Percentiles rank a stretch among this genome's conserved stretches.
Evolutionary conservation across 2,888 invertebrate genomes (phyloP).

Genomic region (Aporophyla lueneburgensis): DNA sequence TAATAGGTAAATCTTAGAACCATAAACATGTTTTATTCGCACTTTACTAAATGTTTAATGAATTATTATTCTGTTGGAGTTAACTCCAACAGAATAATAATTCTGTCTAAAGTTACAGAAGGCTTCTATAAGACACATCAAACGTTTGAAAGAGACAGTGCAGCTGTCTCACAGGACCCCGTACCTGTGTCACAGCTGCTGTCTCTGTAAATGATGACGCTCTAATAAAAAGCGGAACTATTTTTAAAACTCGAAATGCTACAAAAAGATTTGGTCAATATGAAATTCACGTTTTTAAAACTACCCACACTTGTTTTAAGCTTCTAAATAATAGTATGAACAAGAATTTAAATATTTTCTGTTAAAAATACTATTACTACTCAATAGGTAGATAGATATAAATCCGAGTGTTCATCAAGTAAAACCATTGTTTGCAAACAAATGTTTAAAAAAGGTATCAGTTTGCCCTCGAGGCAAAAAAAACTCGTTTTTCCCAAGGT

Average conservation of each 20-base stretch:
- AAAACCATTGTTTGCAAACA: constrained; percentile 58
- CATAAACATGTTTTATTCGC: background rate
- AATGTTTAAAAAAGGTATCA: constrained; percentile 34
- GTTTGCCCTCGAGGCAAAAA: constrained; percentile 30
- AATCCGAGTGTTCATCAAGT: constrained; percentile 18
- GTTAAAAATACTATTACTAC: background rate
- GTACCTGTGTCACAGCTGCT: background rate
- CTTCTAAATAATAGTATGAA: background rate
- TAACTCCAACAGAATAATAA: too few species aligned
- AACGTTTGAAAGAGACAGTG: background rate
- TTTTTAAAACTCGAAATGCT: background rate
- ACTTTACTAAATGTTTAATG: background rate
- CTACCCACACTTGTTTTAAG: background rate
- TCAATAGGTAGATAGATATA: constrained; percentile 6
- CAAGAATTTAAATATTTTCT: background rate
- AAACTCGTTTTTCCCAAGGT: constrained; percentile 69
- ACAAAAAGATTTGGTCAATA: background rate
- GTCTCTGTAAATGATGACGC: background rate
- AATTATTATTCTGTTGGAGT: too few species aligned
- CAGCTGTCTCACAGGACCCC: background rate
- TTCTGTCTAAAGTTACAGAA: too few species aligned
- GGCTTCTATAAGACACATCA: background rate
- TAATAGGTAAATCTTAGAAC: background rate
- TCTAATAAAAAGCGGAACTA: background rate
- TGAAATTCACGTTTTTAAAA: background rate